These are phyloP conservation scores for Caenorhabditis brenneri DNA, from an alignment of 1,140 invertebrate genomes.

Conservation along the genomic window DNA sequence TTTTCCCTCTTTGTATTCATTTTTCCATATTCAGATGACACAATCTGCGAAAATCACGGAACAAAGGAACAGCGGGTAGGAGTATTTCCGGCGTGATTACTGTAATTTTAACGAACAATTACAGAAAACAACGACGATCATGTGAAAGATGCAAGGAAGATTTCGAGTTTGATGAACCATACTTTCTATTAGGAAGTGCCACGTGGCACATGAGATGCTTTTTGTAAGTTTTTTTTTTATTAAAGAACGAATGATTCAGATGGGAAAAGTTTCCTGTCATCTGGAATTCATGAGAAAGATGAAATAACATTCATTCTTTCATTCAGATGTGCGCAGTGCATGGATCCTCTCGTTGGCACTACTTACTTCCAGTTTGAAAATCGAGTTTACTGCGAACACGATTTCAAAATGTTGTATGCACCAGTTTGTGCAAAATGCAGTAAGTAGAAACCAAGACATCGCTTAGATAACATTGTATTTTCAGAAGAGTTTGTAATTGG, in stretches of 20 bases:
- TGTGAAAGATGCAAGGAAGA: conserved; percentile 31
- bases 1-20: background rate
- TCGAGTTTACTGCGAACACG: conserved; percentile 51
- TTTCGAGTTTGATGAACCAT: conserved; percentile 22
- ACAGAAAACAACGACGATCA: background rate
- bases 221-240: conserved; percentile 15
- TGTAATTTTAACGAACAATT: background rate
- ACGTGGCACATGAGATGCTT: conserved; percentile 48
- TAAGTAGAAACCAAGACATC: background rate
- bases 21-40: background rate
- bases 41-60: background rate
- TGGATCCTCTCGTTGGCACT: background rate
- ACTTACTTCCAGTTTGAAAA: conserved; percentile 36
- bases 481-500: conserved; percentile 45
- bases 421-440: conserved; percentile 45
- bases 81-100: background rate
- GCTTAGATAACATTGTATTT: background rate
- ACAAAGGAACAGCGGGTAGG: conserved; percentile 18
- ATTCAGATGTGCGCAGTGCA: conserved; percentile 51
- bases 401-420: conserved; percentile 43
- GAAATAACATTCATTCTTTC: background rate
- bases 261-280: background rate
- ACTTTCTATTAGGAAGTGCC: conserved; percentile 11
- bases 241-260: background rate
- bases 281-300: background rate